Conservation (phyloP, 1,140 invertebrate genomes). For the honey bee (Apis mellifera) region DNA sequence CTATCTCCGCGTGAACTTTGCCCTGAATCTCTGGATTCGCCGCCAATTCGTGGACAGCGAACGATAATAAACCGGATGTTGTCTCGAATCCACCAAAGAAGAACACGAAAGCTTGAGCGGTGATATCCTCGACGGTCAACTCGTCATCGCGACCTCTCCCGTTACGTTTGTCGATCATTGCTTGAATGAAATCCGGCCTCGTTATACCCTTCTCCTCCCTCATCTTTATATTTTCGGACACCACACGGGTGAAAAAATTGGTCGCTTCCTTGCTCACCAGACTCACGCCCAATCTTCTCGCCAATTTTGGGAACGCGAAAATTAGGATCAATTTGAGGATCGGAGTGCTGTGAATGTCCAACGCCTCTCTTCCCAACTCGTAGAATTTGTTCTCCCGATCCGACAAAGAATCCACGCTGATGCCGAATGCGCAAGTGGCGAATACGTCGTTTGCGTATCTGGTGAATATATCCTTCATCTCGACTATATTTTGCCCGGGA, state of each 20-base stretch:
- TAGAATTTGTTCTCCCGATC: slow-evolving; percentile 75
- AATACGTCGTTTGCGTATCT: slow-evolving; percentile 84
- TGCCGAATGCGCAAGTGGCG: slow-evolving; percentile 73
- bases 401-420: slow-evolving; percentile 33
- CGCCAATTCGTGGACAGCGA: slow-evolving; percentile 81
- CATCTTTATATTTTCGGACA: neutral
- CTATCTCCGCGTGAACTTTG: slow-evolving; percentile 83
- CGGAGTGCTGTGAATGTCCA: neutral
- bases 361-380: neutral
- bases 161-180: slow-evolving; percentile 73
- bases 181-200: slow-evolving; percentile 69
- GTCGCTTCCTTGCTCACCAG: slow-evolving; percentile 14
- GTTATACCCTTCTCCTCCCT: slow-evolving; percentile 58
- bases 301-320: neutral
- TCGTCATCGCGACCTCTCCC: slow-evolving; percentile 63
- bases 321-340: slow-evolving; percentile 38
- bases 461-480: slow-evolving; percentile 62
- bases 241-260: slow-evolving; percentile 42
- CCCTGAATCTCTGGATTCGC: slow-evolving; percentile 82
- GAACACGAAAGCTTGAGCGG: slow-evolving; percentile 81
- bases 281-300: neutral
- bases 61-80: slow-evolving; percentile 77
- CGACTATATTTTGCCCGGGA: neutral
- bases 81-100: slow-evolving; percentile 84
- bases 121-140: slow-evolving; percentile 80